Evolutionary conservation across 1,140 invertebrate genomes (phyloP).

Genomic region (Arion vulgaris): DNA sequence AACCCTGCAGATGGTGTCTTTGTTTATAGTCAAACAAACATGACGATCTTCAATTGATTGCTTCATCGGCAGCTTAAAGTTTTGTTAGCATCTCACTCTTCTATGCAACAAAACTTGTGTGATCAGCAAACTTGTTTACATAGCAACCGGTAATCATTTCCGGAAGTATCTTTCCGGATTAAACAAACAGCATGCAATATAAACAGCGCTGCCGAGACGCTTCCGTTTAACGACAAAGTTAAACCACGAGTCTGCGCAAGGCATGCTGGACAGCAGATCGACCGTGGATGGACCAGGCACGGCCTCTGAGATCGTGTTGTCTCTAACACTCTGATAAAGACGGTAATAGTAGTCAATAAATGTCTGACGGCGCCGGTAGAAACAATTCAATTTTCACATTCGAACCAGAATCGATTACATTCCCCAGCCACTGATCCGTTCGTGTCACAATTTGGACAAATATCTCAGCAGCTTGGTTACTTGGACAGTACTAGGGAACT

Average conservation of each 20-base stretch:
- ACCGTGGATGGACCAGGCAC: neutral
- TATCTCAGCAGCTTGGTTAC: no score
- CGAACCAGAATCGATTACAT: neutral
- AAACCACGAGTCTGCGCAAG: no score
- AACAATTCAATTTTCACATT: conserved; percentile 13
- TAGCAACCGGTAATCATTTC: neutral
- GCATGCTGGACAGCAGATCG: neutral
- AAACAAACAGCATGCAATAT: conserved; percentile 1
- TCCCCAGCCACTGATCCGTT: neutral
- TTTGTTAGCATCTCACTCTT: no score
- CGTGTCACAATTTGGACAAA: no score
- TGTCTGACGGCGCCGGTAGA: conserved; percentile 3
- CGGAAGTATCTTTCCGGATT: neutral
- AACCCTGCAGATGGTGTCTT: no score
- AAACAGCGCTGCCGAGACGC: neutral
- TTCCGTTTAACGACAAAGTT: neutral
- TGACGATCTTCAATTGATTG: no score
- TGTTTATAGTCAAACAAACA: no score
- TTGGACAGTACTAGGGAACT: no score
- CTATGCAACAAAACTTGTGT: no score
- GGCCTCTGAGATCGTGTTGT: neutral
- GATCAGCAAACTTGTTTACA: neutral
- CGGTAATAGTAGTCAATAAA: neutral
- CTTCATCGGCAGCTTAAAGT: no score
- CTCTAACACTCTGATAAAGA: conserved; percentile 14